These are phyloP conservation scores for Macroglossus sobrinus DNA, from an alignment of 2,113 vertebrate genomes.

Conservation along the genomic window DNA sequence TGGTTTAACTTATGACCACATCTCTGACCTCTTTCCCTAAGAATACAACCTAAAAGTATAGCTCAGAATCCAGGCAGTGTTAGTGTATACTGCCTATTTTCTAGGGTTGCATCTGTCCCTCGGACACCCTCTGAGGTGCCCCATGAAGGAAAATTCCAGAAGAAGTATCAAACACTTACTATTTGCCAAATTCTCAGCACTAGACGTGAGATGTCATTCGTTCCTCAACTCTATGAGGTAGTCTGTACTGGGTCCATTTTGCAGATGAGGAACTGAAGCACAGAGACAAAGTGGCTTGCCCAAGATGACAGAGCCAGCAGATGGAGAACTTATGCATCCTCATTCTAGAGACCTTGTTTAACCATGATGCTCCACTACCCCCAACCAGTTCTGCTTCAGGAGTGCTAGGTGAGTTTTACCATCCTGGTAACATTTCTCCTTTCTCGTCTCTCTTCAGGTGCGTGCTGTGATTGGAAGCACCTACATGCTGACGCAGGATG, in stretches of 20 bases:
- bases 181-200: background rate
- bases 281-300: background rate
- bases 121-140: background rate
- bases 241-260: background rate
- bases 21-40: background rate
- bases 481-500: conserved; percentile 92
- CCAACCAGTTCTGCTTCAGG: background rate
- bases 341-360: background rate
- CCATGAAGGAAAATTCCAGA: background rate
- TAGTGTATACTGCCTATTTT: background rate
- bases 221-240: background rate
- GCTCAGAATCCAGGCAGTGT: background rate
- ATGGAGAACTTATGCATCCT: background rate
- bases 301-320: accelerated
- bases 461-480: conserved; percentile 90
- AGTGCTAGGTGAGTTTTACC: accelerated
- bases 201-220: background rate
- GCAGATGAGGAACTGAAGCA: background rate
- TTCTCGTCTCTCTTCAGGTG: conserved; percentile 78
- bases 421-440: accelerated
- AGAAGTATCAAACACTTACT: background rate
- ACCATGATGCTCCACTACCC: accelerated
- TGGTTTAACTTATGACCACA: background rate
- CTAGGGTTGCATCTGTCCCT: background rate
- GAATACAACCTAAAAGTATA: background rate